Percentiles rank a stretch among this genome's conserved stretches.
Conservation (phyloP, 2,888 invertebrate genomes). For the Daptonema setosum region DNA sequence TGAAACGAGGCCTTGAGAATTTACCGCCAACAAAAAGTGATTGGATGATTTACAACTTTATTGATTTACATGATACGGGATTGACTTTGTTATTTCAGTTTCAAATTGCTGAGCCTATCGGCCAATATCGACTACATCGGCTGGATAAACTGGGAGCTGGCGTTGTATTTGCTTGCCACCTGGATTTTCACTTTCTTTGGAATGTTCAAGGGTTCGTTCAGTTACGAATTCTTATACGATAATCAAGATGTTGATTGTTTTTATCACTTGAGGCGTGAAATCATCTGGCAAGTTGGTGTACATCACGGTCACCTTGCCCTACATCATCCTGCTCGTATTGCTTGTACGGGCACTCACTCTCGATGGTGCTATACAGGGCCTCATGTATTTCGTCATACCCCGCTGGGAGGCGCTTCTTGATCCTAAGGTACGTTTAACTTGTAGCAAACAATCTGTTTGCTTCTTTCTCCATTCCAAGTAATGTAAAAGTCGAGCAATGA, state of each 20-base stretch:
- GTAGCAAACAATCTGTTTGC: conserved; percentile 11
- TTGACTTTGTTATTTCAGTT: no score
- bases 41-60: no score
- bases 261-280: conserved; percentile 8
- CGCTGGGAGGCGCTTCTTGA: not conserved
- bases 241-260: no score
- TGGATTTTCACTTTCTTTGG: conserved; percentile 58
- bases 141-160: conserved; percentile 40
- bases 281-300: conserved; percentile 25
- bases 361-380: conserved; percentile 53
- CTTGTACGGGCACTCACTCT: conserved; percentile 55
- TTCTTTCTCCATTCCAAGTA: no score
- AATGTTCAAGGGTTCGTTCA: conserved; percentile 43
- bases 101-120: conserved; percentile 23
- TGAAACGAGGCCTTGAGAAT: no score
- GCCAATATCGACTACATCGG: conserved; percentile 19
- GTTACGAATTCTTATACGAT: no score
- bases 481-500: no score
- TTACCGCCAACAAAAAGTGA: no score
- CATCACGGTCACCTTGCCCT: conserved; percentile 33
- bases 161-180: conserved; percentile 48
- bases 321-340: conserved; percentile 37
- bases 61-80: no score
- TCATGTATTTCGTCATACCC: conserved; percentile 41
- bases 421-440: not conserved